A percentile compares a stretch with the other conserved stretches of the same genome.
Conservation (phyloP, 2,888 invertebrate genomes). For the Apamea crenata region DNA sequence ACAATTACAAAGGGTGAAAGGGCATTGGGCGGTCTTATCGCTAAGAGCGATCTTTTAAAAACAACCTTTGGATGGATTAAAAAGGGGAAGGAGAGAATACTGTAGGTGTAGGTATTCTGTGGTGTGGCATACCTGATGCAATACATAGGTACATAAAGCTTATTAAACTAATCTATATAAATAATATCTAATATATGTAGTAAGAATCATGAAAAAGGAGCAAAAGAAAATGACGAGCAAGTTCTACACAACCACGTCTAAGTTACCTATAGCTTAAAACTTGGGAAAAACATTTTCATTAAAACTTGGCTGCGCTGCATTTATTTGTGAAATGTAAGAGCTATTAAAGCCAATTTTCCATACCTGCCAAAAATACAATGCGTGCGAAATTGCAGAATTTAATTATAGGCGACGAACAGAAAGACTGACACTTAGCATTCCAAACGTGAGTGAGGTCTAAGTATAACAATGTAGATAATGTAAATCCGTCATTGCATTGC, state of each 20-base stretch:
- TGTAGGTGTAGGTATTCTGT: neutral
- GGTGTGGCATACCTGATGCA: neutral
- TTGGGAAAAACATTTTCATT: neutral
- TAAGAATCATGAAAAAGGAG: no score
- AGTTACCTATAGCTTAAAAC: neutral
- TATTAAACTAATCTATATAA: no score
- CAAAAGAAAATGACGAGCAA: neutral
- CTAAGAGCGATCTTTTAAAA: neutral
- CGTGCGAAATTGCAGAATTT: constrained; percentile 5
- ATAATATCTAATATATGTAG: no score
- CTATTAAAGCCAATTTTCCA: constrained; percentile 3
- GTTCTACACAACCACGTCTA: neutral
- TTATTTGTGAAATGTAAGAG: neutral
- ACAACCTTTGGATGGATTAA: neutral
- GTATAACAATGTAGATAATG: constrained; percentile 24
- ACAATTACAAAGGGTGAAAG: neutral
- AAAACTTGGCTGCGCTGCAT: neutral
- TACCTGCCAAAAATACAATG: neutral
- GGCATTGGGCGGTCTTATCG: neutral
- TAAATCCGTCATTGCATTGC: constrained; percentile 41
- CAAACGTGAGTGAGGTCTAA: constrained; percentile 35
- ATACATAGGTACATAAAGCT: neutral
- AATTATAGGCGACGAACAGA: constrained; percentile 6
- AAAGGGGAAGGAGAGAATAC: neutral
- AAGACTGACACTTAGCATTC: constrained; percentile 53